Base-by-base conservation (phyloP, 1,140 invertebrate species). In the Theocolax elegans region DNA sequence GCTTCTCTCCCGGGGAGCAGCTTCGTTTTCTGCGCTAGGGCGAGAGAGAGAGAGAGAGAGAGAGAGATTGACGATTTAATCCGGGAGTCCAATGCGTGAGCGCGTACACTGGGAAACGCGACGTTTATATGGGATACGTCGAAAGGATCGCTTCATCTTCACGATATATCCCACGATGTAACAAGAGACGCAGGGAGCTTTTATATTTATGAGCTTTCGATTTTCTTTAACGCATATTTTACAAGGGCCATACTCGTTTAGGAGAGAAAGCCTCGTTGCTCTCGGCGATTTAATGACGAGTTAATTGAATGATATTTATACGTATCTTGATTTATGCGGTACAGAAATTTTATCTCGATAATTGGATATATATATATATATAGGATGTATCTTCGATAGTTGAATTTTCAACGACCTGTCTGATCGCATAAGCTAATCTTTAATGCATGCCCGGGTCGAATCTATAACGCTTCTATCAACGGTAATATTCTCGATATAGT, bases 11-110 rank as follows among this genome's bases (percentile, higher is more conserved):
- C 7, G 60, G 31, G 25, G 60, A 64, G 60, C 27, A 19, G 27
- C 35, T 65, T 35, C 48, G 27, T 25, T 40, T 21, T 42, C 56
- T 42, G 19, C n/a, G n/a, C n/a, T n/a, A n/a, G n/a, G n/a, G n/a
- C 23, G 21, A 48, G 17, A 48, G 17, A 13, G 23, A 51, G 49
- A 15, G 53, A 54, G 15, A 40, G 44, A 19, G 54, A 38, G 19
- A 15, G 42, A 60, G 71, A 67, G 73, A 74, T 72, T 74, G 70
- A 74, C 73, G 73, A 72, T 74, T 72, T 72, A 74, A 74, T 74
- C 67, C 69, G 40, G 64, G 48, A 35, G 29, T 49, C 13, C 29
- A 17, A 53, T 60, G 58, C 58, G 35, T 49, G 19, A 42, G 17
- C 49, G 42, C 44, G 27, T 46, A n/a, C 15, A 17, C 2, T 3